phyloP scores from a whole-genome alignment of 2,797 vertebrate genomes.

The Leptoclinus maculatus region DNA sequence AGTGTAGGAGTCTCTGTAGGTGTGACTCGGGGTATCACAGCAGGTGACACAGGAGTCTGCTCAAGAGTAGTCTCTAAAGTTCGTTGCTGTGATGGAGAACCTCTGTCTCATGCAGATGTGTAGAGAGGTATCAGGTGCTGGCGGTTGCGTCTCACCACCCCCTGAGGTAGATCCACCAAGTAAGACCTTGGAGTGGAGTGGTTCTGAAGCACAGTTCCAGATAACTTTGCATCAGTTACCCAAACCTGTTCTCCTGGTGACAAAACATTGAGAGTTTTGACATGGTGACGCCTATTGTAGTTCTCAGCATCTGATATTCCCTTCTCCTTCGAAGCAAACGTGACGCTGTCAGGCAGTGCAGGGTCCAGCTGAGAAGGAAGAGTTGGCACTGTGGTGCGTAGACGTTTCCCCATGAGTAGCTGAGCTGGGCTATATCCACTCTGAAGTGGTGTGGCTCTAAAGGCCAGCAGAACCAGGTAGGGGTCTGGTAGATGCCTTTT shows the following conservation, averaged over 20 bases:
- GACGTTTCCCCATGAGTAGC: not conserved
- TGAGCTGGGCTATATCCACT: constrained; percentile 1
- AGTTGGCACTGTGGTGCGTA: not conserved
- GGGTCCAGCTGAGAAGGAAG: not conserved
- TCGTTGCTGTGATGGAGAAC: too few relatives aligned
- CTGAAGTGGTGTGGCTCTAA: too few relatives aligned
- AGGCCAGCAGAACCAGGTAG: too few relatives aligned
- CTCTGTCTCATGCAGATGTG: not conserved
- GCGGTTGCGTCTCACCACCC: not conserved
- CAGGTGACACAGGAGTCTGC: not conserved
- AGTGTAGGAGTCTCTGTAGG: not conserved
- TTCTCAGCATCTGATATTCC: not conserved
- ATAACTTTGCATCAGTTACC: not conserved
- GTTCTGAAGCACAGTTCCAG: not conserved
- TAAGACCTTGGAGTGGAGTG: not conserved
- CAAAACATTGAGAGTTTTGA: not conserved
- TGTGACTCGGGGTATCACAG: not conserved
- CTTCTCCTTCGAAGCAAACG: not conserved
- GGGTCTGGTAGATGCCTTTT: too few relatives aligned
- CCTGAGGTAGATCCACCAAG: too few relatives aligned
- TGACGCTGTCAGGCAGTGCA: not conserved
- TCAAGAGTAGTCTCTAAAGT: not conserved
- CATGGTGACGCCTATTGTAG: not conserved
- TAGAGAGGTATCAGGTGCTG: not conserved
- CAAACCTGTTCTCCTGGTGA: not conserved